phyloP scores from a whole-genome alignment of 2,888 invertebrate genomes.

The Altica lythri region DNA sequence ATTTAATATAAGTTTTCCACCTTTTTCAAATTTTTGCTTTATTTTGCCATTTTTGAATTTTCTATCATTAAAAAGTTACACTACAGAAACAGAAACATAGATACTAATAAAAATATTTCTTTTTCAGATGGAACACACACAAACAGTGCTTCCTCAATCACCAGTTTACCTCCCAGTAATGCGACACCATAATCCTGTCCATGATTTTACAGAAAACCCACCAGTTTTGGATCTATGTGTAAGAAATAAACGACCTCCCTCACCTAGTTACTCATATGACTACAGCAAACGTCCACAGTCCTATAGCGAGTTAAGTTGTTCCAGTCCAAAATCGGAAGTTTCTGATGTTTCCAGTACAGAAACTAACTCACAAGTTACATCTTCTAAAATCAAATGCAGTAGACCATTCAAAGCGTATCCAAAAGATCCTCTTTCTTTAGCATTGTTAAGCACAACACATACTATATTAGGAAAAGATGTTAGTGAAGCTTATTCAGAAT shows the following conservation, averaged over 20 bases:
- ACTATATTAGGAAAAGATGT: slow-evolving; percentile 62
- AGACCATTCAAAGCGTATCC: slow-evolving; percentile 76
- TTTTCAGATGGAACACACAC: slow-evolving; percentile 31
- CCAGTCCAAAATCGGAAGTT: slow-evolving; percentile 34
- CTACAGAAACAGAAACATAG: no score
- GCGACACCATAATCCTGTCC: slow-evolving; percentile 11
- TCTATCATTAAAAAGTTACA: no score
- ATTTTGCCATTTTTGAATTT: no score
- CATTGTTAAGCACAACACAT: slow-evolving; percentile 59
- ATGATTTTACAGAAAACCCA: slow-evolving; percentile 15
- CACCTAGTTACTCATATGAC: slow-evolving; percentile 35
- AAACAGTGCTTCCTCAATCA: slow-evolving; percentile 20
- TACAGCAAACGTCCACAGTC: slow-evolving; percentile 8
- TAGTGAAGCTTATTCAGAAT: slow-evolving; percentile 72
- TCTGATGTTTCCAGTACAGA: slow-evolving; percentile 43
- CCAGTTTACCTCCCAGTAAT: slow-evolving; percentile 13
- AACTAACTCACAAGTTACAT: slow-evolving; percentile 20
- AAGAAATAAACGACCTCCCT: slow-evolving; percentile 38
- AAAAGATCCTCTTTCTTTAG: slow-evolving; percentile 67
- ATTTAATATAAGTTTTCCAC: no score
- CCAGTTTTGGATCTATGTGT: slow-evolving; percentile 45
- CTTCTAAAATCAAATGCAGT: slow-evolving; percentile 56
- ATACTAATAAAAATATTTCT: no score
- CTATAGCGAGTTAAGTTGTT: slow-evolving; percentile 7
- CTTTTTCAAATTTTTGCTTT: no score